Evolutionary conservation across 2,888 invertebrate species (phyloP).

Genomic region (Morinoia aosen): DNA sequence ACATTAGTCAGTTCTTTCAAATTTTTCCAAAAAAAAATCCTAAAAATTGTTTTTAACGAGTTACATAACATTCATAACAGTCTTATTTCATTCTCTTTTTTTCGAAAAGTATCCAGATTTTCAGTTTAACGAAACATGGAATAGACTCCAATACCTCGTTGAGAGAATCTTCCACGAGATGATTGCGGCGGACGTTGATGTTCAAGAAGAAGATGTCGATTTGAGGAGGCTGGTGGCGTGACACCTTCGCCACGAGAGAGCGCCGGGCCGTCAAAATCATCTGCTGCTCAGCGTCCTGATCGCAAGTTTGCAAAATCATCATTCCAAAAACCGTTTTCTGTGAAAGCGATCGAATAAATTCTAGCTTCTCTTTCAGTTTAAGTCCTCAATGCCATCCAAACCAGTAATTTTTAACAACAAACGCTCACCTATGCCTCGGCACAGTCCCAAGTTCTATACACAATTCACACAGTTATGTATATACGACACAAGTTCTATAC

Average conservation of each 20-base stretch:
- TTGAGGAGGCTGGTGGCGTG: conserved; percentile 76
- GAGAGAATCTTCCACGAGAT: conserved; percentile 77
- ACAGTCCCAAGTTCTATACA: no score
- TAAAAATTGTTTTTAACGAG: not conserved
- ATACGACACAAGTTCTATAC: no score
- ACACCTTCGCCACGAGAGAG: conserved; percentile 76
- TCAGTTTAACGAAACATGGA: not conserved
- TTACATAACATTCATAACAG: not conserved
- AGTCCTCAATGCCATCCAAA: no score
- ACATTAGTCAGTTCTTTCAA: not conserved
- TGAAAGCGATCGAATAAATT: no score
- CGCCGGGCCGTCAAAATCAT: conserved; percentile 77
- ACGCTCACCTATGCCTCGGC: no score
- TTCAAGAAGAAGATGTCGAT: conserved; percentile 78
- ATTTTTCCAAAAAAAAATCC: not conserved
- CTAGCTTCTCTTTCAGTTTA: no score
- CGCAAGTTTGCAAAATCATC: conserved; percentile 60
- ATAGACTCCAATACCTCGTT: conserved; percentile 74
- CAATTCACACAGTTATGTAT: no score
- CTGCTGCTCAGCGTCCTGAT: conserved; percentile 77
- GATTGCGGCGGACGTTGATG: conserved; percentile 75
- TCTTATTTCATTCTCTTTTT: not conserved
- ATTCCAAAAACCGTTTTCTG: no score
- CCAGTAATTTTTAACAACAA: no score
- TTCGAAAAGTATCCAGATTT: not conserved